Percentiles rank a stretch among this genome's conserved stretches.
Evolutionary conservation across 92 coral and sea anemone species (phyloP).

Genomic region (Epizoanthus ramosus): DNA sequence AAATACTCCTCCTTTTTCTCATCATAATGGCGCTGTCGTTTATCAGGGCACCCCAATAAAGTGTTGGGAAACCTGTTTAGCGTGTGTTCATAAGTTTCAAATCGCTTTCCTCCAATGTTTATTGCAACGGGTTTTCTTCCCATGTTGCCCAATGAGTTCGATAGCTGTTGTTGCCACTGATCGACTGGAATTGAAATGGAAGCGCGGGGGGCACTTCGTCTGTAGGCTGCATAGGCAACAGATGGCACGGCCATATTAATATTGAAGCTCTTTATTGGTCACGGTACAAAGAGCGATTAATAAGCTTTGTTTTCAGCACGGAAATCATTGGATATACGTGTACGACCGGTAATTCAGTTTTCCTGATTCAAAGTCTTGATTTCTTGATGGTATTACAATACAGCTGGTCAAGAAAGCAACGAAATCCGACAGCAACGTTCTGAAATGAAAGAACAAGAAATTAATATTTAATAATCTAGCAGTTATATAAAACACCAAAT

Average conservation of each 20-base stretch:
- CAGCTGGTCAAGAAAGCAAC: constrained; percentile 20
- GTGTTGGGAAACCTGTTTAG: constrained; percentile 89
- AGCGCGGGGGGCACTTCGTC: constrained; percentile 22
- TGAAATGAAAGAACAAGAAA: neutral
- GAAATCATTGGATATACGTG: constrained; percentile 15
- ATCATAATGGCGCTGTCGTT: constrained; percentile 76
- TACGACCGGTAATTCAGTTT: constrained; percentile 18
- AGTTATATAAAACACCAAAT: constrained; percentile 2
- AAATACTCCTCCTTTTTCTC: constrained; percentile 81
- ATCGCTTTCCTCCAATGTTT: constrained; percentile 92
- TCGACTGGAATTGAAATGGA: constrained; percentile 26
- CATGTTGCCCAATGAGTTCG: constrained; percentile 39
- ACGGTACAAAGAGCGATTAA: constrained; percentile 2
- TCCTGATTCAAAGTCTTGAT: neutral
- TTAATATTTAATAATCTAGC: constrained; percentile 26
- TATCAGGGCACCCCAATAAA: constrained; percentile 80
- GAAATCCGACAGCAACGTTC: constrained; percentile 13
- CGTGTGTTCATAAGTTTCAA: constrained; percentile 87
- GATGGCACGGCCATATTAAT: constrained; percentile 36
- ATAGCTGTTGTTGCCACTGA: constrained; percentile 38
- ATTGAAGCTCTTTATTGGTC: constrained; percentile 18
- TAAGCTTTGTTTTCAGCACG: neutral
- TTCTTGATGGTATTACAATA: neutral
- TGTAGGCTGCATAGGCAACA: constrained; percentile 42
- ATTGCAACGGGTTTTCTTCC: constrained; percentile 69